These are phyloP conservation scores for Machaerirhynchus nigripectus DNA, from an alignment of 2,113 vertebrate species.

Conservation along the genomic window DNA sequence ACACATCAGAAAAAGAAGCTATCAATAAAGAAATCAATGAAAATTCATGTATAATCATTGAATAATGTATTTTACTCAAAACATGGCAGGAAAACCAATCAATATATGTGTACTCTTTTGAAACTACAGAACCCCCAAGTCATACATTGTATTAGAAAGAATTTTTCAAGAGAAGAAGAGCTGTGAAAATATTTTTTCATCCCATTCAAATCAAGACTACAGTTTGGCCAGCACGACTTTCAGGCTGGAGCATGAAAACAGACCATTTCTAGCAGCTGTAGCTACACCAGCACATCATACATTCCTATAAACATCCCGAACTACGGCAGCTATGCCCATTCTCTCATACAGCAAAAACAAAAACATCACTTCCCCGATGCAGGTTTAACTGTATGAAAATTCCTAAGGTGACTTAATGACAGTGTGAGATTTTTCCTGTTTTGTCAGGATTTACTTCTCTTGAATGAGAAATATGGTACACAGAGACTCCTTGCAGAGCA, in stretches of 20 bases:
- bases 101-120: neutral
- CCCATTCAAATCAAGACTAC: neutral
- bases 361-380: neutral
- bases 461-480: neutral
- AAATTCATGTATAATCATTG: neutral
- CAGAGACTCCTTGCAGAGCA: neutral
- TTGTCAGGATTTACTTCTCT: neutral
- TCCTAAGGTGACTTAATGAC: neutral
- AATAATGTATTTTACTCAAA: neutral
- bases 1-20: neutral
- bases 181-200: neutral
- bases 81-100: neutral
- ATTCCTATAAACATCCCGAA: neutral
- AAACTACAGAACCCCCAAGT: neutral
- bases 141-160: neutral
- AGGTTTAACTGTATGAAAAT: neutral
- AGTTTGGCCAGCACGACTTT: neutral
- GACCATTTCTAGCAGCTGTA: neutral
- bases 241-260: neutral
- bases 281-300: neutral
- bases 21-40: neutral
- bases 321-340: neutral
- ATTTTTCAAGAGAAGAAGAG: neutral
- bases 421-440: neutral
- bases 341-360: neutral